Conservation (phyloP, 2,797 vertebrate genomes). For the Mus minutoides region DNA sequence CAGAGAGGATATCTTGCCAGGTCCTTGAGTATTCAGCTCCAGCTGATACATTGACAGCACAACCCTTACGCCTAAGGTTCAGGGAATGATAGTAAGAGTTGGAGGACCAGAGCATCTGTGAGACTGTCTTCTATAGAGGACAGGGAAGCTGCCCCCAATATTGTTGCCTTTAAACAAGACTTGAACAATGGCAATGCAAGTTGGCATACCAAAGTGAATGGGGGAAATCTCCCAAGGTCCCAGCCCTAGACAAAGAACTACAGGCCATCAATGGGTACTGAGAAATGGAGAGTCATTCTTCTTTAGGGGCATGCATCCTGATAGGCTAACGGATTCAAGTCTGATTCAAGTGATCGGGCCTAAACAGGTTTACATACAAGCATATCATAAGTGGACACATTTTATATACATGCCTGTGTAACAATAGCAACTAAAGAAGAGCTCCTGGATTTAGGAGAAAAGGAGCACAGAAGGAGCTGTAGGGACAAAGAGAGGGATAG, state of each 20-base stretch:
- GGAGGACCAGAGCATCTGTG: neutral
- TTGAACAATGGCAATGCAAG: too few species aligned
- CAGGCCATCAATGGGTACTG: neutral
- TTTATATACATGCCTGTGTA: neutral
- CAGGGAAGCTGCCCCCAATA: neutral
- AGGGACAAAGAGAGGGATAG: neutral
- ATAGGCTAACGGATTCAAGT: neutral
- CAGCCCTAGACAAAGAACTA: neutral
- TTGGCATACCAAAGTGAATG: neutral
- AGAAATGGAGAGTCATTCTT: neutral
- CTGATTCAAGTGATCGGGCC: neutral
- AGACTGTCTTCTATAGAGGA: neutral
- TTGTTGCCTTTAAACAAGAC: neutral
- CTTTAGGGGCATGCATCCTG: neutral
- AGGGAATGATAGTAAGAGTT: neutral
- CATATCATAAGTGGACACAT: neutral
- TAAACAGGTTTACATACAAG: neutral
- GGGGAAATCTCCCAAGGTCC: neutral
- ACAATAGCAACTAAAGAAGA: neutral
- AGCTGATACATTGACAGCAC: neutral
- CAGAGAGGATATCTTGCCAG: neutral
- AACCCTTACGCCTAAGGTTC: neutral
- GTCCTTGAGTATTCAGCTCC: neutral
- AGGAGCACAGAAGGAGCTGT: neutral
- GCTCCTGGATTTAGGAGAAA: neutral